Conservation (phyloP, 2,797 vertebrate species). For the Lepus oiostolus region DNA sequence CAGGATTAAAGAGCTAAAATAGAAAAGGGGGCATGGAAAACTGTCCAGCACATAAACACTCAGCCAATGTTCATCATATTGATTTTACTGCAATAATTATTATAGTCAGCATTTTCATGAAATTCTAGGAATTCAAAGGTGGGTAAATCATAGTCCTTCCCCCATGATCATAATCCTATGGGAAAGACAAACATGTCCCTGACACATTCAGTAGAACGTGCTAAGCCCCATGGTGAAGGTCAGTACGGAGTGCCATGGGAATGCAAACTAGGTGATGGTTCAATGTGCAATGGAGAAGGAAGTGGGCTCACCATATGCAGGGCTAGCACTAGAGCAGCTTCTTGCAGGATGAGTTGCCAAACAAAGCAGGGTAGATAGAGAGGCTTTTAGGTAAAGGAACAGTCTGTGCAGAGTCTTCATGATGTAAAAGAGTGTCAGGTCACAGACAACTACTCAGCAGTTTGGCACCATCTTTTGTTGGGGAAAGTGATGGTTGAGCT, state of each 20-base stretch:
- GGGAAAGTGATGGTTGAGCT: neutral
- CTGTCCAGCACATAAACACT: neutral
- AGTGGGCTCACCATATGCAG: neutral
- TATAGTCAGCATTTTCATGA: neutral
- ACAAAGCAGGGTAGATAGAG: neutral
- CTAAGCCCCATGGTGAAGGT: neutral
- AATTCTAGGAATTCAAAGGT: neutral
- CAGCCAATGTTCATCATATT: neutral
- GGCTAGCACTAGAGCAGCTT: neutral
- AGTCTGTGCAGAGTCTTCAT: slow-evolving; percentile 4
- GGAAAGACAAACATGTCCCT: neutral
- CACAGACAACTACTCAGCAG: neutral
- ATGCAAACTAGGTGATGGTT: neutral
- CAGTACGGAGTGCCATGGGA: accelerated
- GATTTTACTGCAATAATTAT: neutral
- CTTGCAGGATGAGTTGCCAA: neutral
- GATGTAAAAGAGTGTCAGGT: neutral
- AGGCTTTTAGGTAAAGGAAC: neutral
- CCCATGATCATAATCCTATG: neutral
- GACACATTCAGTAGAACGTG: neutral
- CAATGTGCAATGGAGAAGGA: neutral
- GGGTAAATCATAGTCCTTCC: neutral
- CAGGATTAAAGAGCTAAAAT: slow-evolving; percentile 10
- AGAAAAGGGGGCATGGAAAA: neutral
- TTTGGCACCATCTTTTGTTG: slow-evolving; percentile 8